These are phyloP conservation scores for Fregata magnificens DNA, from an alignment of 2,113 vertebrate genomes.

Conservation along the genomic window DNA sequence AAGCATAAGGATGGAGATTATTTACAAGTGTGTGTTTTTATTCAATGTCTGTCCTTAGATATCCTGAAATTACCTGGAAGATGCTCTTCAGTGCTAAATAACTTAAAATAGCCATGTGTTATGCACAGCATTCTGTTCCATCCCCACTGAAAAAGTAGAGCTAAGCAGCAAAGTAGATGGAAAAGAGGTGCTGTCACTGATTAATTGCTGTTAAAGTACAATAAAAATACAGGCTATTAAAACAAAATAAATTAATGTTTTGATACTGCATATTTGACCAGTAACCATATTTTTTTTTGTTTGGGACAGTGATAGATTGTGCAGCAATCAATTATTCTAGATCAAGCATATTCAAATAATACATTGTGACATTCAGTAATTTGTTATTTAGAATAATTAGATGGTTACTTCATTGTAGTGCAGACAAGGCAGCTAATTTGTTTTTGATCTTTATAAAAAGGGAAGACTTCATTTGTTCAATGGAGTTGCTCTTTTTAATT, in stretches of 20 bases:
- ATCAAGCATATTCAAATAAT: slow-evolving; percentile 70
- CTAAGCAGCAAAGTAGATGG: slow-evolving; percentile 46
- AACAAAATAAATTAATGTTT: slow-evolving; percentile 71
- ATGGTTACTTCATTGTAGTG: slow-evolving; percentile 69
- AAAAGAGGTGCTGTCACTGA: slow-evolving; percentile 59
- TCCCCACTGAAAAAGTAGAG: slow-evolving; percentile 25
- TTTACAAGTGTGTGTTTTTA: background rate
- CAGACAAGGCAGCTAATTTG: slow-evolving; percentile 69
- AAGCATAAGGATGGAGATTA: background rate
- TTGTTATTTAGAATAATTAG: slow-evolving; percentile 75
- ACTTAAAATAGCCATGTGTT: slow-evolving; percentile 32
- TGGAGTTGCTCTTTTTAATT: slow-evolving; percentile 69
- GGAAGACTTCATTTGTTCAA: slow-evolving; percentile 70
- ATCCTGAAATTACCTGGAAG: slow-evolving; percentile 2
- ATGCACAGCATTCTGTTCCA: slow-evolving; percentile 18
- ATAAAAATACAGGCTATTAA: slow-evolving; percentile 65
- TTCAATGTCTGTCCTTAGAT: background rate
- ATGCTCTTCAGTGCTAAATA: background rate
- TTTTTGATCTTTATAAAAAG: slow-evolving; percentile 71
- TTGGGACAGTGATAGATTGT: slow-evolving; percentile 63
- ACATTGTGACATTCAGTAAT: slow-evolving; percentile 68
- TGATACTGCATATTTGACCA: slow-evolving; percentile 54
- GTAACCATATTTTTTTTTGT: slow-evolving; percentile 57
- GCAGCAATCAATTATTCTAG: slow-evolving; percentile 69
- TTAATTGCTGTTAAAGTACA: slow-evolving; percentile 68